Conservation (phyloP, 2,888 invertebrate genomes). For the Steromphala cineraria region DNA sequence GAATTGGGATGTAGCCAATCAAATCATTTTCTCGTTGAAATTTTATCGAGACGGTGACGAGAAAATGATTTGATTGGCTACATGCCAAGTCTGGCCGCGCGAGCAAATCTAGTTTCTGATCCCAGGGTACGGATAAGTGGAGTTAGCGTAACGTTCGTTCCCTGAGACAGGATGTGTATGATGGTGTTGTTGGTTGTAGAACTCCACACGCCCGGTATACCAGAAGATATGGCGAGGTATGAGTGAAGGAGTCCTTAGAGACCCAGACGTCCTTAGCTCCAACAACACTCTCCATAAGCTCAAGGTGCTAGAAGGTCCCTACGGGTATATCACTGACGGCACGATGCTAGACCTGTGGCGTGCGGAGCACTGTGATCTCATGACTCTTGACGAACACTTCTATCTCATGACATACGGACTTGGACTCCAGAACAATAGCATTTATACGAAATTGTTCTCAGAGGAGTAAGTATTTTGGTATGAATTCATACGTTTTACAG, state of each 20-base stretch:
- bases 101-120: no score
- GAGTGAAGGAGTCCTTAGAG: background rate
- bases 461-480: background rate
- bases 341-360: background rate
- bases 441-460: background rate
- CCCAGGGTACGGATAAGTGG: no score
- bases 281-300: background rate
- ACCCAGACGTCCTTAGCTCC: background rate
- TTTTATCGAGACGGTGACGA: no score
- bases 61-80: no score
- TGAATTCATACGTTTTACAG: no score
- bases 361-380: background rate
- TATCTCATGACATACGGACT: background rate
- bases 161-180: background rate
- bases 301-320: background rate
- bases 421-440: background rate
- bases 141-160: no score
- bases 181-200: background rate
- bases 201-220: background rate
- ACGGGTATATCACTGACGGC: background rate
- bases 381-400: background rate
- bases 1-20: no score
- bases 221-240: background rate
- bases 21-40: no score
- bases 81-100: no score